Evolutionary conservation across 1,140 invertebrate genomes (phyloP).

Genomic region (Caenorhabditis brenneri): DNA sequence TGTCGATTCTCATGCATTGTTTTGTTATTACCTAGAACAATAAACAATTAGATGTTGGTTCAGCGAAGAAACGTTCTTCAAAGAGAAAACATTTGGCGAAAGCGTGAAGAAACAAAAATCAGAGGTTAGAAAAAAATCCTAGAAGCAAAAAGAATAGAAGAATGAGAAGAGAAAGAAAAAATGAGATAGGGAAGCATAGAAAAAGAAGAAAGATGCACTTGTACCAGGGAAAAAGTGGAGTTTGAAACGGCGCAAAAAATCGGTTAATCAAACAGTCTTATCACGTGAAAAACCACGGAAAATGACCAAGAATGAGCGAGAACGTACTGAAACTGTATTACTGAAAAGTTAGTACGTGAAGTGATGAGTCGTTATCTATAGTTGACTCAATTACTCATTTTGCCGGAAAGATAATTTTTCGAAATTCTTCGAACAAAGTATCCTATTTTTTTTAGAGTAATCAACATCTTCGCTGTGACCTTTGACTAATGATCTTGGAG

Average conservation of each 20-base stretch:
- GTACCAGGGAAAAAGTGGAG: background rate
- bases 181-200: background rate
- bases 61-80: background rate
- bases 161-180: background rate
- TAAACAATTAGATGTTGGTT: background rate
- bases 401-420: too few relatives aligned
- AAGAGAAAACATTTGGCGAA: background rate
- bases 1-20: slow-evolving; percentile 19
- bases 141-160: too few relatives aligned
- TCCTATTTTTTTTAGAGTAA: too few relatives aligned
- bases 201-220: background rate
- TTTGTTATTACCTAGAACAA: slow-evolving; percentile 29
- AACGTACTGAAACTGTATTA: background rate
- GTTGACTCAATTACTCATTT: too few relatives aligned
- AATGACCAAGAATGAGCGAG: background rate
- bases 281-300: background rate
- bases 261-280: slow-evolving; percentile 32
- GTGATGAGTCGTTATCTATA: too few relatives aligned
- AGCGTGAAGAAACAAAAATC: background rate
- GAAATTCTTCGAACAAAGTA: too few relatives aligned
- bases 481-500: too few relatives aligned
- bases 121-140: background rate
- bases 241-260: background rate
- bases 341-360: too few relatives aligned
- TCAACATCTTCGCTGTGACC: too few relatives aligned